Evolutionary conservation across 2,888 invertebrate genomes (phyloP).

Genomic region (Cephalotes varians): DNA sequence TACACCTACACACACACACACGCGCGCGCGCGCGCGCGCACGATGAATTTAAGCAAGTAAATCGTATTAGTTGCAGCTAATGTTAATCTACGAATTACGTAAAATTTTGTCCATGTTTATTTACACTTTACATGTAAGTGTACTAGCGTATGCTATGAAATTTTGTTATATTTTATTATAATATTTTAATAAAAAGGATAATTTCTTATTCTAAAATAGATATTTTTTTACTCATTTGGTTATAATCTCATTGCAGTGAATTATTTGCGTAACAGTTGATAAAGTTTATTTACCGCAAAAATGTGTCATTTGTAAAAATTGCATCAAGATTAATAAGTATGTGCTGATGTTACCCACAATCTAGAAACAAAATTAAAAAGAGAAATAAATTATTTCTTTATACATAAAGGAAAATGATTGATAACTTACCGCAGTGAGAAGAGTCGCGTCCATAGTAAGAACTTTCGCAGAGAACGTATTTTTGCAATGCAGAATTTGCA

Average conservation of each 20-base stretch:
- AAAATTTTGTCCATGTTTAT: background rate
- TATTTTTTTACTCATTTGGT: too few species aligned
- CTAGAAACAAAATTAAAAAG: background rate
- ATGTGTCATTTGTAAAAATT: constrained; percentile 61
- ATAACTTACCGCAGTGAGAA: background rate
- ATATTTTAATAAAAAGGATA: background rate
- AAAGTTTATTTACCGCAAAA: background rate
- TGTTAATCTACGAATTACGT: background rate
- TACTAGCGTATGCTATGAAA: too few species aligned
- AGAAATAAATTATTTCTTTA: background rate
- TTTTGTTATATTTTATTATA: background rate
- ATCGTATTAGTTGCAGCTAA: background rate
- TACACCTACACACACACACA: too few species aligned
- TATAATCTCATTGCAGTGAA: background rate
- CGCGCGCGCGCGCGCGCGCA: too few species aligned
- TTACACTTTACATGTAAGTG: background rate
- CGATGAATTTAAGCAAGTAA: background rate
- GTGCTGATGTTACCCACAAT: background rate
- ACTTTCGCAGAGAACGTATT: background rate
- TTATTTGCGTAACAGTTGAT: background rate
- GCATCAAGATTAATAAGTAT: constrained; percentile 76
- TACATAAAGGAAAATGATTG: background rate
- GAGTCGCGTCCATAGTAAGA: background rate
- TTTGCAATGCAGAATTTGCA: background rate
- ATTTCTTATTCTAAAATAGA: background rate